Conservation (phyloP, 1,140 invertebrate species). For the Halyomorpha halys region DNA sequence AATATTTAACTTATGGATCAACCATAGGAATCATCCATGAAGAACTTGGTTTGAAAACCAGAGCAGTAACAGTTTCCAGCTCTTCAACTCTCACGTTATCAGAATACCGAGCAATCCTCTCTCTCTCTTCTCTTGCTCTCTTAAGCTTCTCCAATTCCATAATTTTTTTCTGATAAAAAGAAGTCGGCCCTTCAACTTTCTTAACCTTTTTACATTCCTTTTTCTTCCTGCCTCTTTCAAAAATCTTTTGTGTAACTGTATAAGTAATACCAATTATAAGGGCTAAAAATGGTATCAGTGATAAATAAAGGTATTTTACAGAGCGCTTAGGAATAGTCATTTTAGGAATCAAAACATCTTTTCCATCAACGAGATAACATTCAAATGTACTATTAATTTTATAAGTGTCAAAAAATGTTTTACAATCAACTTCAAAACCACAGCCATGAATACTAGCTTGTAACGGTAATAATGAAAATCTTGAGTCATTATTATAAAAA, state of each 20-base stretch:
- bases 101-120: slow-evolving; percentile 17
- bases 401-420: slow-evolving; percentile 30
- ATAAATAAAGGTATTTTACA: slow-evolving; percentile 11
- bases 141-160: slow-evolving; percentile 20
- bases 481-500: background rate
- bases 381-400: slow-evolving; percentile 7
- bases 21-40: slow-evolving; percentile 6
- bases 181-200: slow-evolving; percentile 15
- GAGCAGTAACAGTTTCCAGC: slow-evolving; percentile 17
- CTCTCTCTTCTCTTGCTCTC: slow-evolving; percentile 11
- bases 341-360: slow-evolving; percentile 6
- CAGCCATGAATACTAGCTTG: slow-evolving; percentile 35
- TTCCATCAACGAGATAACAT: slow-evolving; percentile 3
- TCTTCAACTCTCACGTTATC: slow-evolving; percentile 22
- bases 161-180: slow-evolving; percentile 28
- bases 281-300: background rate
- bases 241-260: slow-evolving; percentile 22
- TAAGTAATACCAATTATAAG: slow-evolving; percentile 22
- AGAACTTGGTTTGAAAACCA: slow-evolving; percentile 23
- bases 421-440: slow-evolving; percentile 35
- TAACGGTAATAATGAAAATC: slow-evolving; percentile 25
- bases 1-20: background rate
- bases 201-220: slow-evolving; percentile 7
- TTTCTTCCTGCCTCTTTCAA: slow-evolving; percentile 16
- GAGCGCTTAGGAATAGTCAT: background rate